phyloP scores from a whole-genome alignment of 2,113 vertebrate species.

The Ochotona princeps region DNA sequence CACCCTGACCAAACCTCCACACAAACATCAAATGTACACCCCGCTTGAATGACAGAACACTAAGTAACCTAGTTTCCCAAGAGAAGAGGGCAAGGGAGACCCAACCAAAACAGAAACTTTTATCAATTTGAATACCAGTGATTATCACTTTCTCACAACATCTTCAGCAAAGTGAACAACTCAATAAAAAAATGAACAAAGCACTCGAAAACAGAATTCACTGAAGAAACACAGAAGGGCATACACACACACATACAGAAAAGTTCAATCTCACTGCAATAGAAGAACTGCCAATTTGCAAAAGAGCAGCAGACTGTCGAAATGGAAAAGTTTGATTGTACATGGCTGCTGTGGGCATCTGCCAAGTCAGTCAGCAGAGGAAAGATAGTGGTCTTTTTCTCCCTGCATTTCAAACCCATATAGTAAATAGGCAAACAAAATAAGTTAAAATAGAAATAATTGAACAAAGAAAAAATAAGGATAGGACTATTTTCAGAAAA shows the following conservation, averaged over 20 bases:
- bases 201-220: not conserved
- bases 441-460: not conserved
- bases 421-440: too few species aligned
- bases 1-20: not conserved
- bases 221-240: not conserved
- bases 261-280: not conserved
- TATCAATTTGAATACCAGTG: not conserved
- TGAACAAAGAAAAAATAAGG: not conserved
- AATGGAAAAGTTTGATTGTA: not conserved
- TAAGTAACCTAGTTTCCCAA: not conserved
- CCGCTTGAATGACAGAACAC: not conserved
- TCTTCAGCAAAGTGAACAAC: conserved; percentile 22
- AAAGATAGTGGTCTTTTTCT: too few species aligned
- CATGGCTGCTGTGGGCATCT: too few species aligned
- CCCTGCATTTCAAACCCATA: too few species aligned
- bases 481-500: not conserved
- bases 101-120: not conserved
- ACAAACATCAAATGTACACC: not conserved
- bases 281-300: not conserved
- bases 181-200: not conserved
- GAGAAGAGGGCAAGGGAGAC: not conserved
- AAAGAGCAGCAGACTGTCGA: not conserved
- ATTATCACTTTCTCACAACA: conserved; percentile 10
- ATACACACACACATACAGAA: not conserved
- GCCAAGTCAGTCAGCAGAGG: too few species aligned